phyloP scores from a whole-genome alignment of 2,888 invertebrate genomes.

The Villa cingulata region DNA sequence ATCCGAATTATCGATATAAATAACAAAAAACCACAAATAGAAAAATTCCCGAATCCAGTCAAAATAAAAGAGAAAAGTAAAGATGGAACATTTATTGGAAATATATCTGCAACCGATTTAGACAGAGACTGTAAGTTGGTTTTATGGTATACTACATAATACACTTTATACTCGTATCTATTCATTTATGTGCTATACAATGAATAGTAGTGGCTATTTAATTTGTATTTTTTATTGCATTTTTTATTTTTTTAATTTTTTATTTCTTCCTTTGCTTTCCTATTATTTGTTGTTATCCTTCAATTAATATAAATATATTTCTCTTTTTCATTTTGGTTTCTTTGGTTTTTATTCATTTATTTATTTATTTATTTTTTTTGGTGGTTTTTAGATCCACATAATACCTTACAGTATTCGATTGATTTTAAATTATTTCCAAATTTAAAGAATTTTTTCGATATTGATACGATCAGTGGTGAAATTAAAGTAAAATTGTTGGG shows the following conservation, averaged over 20 bases:
- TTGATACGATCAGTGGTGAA: slow-evolving; percentile 38
- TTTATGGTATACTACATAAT: no score
- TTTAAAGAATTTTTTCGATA: slow-evolving; percentile 39
- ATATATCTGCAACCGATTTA: slow-evolving; percentile 37
- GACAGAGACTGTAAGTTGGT: slow-evolving; percentile 44
- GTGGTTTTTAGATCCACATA: slow-evolving; percentile 36
- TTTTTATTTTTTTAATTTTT: background rate
- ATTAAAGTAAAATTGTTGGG: slow-evolving; percentile 38
- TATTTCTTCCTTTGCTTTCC: background rate
- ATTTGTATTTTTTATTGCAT: background rate
- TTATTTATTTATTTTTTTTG: no score
- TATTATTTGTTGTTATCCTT: no score
- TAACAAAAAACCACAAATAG: slow-evolving; percentile 40
- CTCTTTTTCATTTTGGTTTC: no score
- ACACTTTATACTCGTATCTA: no score
- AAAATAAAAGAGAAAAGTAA: slow-evolving; percentile 40
- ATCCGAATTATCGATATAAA: slow-evolving; percentile 48
- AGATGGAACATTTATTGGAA: slow-evolving; percentile 32
- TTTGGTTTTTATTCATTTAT: slow-evolving; percentile 10
- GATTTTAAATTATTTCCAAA: slow-evolving; percentile 37
- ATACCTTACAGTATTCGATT: slow-evolving; percentile 42
- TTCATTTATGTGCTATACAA: no score
- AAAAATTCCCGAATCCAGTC: slow-evolving; percentile 28
- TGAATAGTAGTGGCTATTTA: no score
- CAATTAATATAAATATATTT: no score